Base-by-base conservation (phyloP, 1,140 invertebrate genomes). In the Pogonus chalceus region DNA sequence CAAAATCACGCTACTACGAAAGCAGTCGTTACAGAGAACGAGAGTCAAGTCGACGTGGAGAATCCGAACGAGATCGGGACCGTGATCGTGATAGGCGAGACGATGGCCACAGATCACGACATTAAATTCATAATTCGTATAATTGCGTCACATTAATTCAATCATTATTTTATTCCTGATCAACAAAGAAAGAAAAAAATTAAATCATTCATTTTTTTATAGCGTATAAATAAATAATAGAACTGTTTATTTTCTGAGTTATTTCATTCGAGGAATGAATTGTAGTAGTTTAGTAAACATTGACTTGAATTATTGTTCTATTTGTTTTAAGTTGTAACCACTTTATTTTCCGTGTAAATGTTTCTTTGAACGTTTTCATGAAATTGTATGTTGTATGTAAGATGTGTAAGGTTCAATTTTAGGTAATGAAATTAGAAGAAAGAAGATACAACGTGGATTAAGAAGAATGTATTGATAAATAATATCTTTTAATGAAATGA, bases 1-100 rank as follows among this genome's bases (percentile, higher is more conserved):
- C 74, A 60, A 77, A 76, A 65, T 70, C 76, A 24, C 79, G 85
- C 57, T 90, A 88, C 76, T 88, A 90, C 74, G 86, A 88, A 69
- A 76, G 87, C 57, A 88, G 88, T 74, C 79, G 85, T 62, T 84
- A 87, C 64, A 76, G 82, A 53, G 78, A 77, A 35, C 68, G 78
- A 54, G 77, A 78, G 24, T 60, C 74, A 64, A 74, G 75, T 61
- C 68, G 75, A 56, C 68, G 74, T 20, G 75, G 76, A 54, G 84
- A 85, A 59, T 73, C 77, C 37, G 80, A 83, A 58, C 73, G 78
- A 10, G 80, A 81, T 60, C 73, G 81, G 14, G 82, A 84, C 61
- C 69, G 81, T 20, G 82, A 84, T 67, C 68, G 80, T 23, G 79
- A 85, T 64, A 73, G 82, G 23, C 79, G 85, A 48, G 81, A 85